Percentiles rank a stretch among this genome's conserved stretches.
phyloP scores from a whole-genome alignment of 2,797 vertebrate species.

The Tiaroga cobitis region DNA sequence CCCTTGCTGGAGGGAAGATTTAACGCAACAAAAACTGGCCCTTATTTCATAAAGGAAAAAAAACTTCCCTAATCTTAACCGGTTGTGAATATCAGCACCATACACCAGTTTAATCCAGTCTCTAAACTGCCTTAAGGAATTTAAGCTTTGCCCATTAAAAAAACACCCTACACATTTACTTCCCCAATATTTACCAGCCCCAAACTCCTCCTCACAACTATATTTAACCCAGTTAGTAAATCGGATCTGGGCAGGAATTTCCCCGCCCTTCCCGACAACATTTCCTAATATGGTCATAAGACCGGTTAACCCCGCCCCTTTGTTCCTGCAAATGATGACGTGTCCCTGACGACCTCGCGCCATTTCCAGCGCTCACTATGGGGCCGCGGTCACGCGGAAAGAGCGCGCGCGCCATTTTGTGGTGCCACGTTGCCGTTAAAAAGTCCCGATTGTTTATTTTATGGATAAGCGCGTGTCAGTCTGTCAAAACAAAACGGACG shows the following conservation, averaged over 20 bases:
- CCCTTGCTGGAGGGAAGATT: neutral
- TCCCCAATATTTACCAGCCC: neutral
- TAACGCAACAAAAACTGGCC: fast-evolving
- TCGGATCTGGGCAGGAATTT: slow-evolving; percentile 5
- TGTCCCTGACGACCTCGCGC: slow-evolving; percentile 62
- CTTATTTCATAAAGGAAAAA: neutral
- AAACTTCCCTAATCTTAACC: neutral
- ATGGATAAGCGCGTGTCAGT: too few species aligned
- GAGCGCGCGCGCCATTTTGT: slow-evolving; percentile 79
- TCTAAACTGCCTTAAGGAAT: neutral
- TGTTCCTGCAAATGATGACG: slow-evolving; percentile 46
- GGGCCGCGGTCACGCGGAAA: slow-evolving; percentile 32
- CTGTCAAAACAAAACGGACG: neutral
- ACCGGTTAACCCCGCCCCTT: slow-evolving; percentile 58
- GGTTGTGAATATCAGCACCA: neutral
- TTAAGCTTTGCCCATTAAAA: neutral
- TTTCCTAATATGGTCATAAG: slow-evolving; percentile 79
- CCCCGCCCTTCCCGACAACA: slow-evolving; percentile 62
- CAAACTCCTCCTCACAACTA: slow-evolving; percentile 24
- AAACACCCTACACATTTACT: too few species aligned
- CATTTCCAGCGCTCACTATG: slow-evolving; percentile 75
- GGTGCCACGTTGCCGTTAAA: slow-evolving; percentile 79
- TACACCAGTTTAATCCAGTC: slow-evolving; percentile 5
- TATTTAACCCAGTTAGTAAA: slow-evolving; percentile 44
- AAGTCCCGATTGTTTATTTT: neutral